phyloP scores from a whole-genome alignment of 1,140 invertebrate genomes.

The Steinernema feltiae region DNA sequence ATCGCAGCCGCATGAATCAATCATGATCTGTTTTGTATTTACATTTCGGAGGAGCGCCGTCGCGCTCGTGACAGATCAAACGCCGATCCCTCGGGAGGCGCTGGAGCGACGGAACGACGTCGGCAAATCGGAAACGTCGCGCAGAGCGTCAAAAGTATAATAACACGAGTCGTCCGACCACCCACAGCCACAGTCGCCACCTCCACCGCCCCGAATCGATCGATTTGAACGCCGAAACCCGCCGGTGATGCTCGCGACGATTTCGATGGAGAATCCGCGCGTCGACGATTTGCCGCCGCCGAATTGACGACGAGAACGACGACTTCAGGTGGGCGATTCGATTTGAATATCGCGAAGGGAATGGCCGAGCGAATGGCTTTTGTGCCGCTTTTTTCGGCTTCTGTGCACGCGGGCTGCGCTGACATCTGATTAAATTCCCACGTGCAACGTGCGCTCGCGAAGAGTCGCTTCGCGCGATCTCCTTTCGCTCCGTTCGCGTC shows the following conservation, averaged over 20 bases:
- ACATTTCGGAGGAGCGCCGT: background rate
- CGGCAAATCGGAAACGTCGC: background rate
- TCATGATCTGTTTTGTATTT: conserved; percentile 14
- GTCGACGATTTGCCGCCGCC: background rate
- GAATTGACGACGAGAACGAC: background rate
- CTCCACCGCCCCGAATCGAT: background rate
- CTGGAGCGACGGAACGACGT: background rate
- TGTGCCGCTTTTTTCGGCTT: background rate
- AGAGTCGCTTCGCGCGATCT: no score
- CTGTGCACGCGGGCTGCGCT: background rate
- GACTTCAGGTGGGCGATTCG: background rate
- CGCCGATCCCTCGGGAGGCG: background rate
- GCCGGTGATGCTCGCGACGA: background rate
- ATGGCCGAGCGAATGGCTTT: background rate
- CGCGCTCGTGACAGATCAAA: conserved; percentile 2
- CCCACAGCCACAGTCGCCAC: background rate
- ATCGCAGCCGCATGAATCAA: conserved; percentile 1
- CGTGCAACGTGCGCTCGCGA: background rate
- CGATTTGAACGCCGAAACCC: background rate
- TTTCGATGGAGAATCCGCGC: background rate
- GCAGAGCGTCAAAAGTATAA: background rate
- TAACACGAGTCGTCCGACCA: background rate
- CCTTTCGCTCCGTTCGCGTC: background rate
- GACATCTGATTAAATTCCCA: background rate
- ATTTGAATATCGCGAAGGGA: background rate